Conservation (phyloP, 2,797 vertebrate genomes). For the Selene dorsalis region DNA sequence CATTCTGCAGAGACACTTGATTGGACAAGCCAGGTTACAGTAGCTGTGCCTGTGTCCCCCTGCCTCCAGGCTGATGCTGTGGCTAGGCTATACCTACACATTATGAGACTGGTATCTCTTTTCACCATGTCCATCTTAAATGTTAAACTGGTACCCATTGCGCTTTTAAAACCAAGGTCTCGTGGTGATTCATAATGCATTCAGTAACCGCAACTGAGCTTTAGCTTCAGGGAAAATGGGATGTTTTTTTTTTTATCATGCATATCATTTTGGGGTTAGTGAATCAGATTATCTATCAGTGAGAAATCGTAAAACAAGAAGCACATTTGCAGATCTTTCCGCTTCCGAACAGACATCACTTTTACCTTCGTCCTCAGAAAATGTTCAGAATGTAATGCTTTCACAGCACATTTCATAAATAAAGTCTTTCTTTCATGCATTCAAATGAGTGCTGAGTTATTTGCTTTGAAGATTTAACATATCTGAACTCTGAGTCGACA, state of each 20-base stretch:
- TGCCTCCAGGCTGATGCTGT: not conserved
- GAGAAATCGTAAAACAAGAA: constrained; percentile 5
- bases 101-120: not conserved
- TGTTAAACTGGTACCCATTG: not conserved
- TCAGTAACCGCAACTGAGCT: not conserved
- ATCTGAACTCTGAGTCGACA: not conserved
- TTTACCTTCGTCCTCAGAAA: constrained; percentile 46
- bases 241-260: not conserved
- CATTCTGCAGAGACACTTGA: not conserved
- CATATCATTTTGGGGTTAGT: constrained; percentile 19
- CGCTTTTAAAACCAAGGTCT: not conserved
- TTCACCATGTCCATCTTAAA: not conserved
- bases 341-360: constrained; percentile 26
- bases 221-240: not conserved
- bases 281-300: constrained; percentile 2
- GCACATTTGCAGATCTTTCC: constrained; percentile 19
- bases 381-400: constrained; percentile 72
- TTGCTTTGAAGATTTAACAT: not conserved
- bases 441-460: constrained; percentile 31
- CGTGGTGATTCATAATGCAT: not conserved
- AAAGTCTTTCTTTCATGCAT: constrained; percentile 60
- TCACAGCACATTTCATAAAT: constrained; percentile 66
- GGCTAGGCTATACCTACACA: not conserved
- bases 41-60: not conserved
- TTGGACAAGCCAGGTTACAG: too few relatives aligned